These are phyloP conservation scores for Schrankia costaestrigalis DNA, from an alignment of 2,888 invertebrate genomes.

Conservation along the genomic window DNA sequence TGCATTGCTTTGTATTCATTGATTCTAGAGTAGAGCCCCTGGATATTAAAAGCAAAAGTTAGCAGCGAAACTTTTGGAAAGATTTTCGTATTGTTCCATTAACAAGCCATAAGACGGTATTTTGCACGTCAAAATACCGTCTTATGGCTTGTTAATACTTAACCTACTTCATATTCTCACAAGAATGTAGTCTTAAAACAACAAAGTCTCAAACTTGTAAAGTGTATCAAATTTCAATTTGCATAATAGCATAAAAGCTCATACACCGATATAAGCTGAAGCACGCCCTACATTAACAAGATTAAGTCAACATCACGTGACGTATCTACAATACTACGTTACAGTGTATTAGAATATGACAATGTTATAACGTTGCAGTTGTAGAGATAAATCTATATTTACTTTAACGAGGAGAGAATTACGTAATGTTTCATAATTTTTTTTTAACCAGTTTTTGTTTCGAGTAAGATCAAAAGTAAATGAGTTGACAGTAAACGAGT, in stretches of 20 bases:
- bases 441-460: too few relatives aligned
- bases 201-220: conserved; percentile 47
- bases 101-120: too few relatives aligned
- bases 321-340: conserved; percentile 50
- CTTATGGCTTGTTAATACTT: too few relatives aligned
- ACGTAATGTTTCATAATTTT: too few relatives aligned
- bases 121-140: too few relatives aligned
- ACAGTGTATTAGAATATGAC: conserved; percentile 25
- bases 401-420: too few relatives aligned
- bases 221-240: conserved; percentile 67
- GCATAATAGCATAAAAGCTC: conserved; percentile 67
- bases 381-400: conserved; percentile 10
- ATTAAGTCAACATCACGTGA: conserved; percentile 67
- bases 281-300: conserved; percentile 58
- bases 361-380: conserved; percentile 10
- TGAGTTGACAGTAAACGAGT: conserved; percentile 21
- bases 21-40: too few relatives aligned
- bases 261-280: conserved; percentile 55
- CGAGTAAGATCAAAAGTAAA: conserved; percentile 3
- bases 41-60: too few relatives aligned
- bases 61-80: too few relatives aligned
- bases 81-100: too few relatives aligned
- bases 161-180: too few relatives aligned
- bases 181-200: too few relatives aligned
- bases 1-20: not conserved